Evolutionary conservation across 1,140 invertebrate species (phyloP).

Genomic region (Trichonephila inaurata): DNA sequence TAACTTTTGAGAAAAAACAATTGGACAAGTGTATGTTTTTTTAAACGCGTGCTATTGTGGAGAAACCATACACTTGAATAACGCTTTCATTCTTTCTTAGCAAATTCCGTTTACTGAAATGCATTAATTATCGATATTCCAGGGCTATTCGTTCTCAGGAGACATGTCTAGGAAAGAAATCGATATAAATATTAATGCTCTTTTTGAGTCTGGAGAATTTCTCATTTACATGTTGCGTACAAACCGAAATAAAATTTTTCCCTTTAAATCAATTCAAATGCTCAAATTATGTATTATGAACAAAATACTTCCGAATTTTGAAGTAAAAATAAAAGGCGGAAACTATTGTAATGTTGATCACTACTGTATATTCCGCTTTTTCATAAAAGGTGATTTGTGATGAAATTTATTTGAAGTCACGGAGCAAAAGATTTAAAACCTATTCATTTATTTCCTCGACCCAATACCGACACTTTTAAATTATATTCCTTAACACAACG

Average conservation of each 20-base stretch:
- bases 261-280: too few species aligned
- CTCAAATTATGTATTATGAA: too few species aligned
- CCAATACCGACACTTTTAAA: too few species aligned
- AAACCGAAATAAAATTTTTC: neutral
- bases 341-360: too few species aligned
- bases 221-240: neutral
- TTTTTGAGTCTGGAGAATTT: neutral
- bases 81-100: neutral
- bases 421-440: too few species aligned
- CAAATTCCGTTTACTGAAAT: neutral
- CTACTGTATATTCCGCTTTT: too few species aligned
- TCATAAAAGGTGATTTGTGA: too few species aligned
- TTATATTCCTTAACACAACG: too few species aligned
- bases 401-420: too few species aligned
- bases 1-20: neutral
- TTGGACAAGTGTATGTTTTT: neutral
- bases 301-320: too few species aligned
- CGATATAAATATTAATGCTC: neutral
- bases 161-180: neutral
- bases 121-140: neutral
- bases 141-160: neutral
- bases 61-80: neutral
- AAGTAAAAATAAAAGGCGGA: too few species aligned
- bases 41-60: neutral
- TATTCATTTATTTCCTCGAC: too few species aligned